A percentile compares a stretch with the other conserved stretches of the same genome.
Conservation (phyloP, 2,113 vertebrate species). For the Trinectes maculatus region DNA sequence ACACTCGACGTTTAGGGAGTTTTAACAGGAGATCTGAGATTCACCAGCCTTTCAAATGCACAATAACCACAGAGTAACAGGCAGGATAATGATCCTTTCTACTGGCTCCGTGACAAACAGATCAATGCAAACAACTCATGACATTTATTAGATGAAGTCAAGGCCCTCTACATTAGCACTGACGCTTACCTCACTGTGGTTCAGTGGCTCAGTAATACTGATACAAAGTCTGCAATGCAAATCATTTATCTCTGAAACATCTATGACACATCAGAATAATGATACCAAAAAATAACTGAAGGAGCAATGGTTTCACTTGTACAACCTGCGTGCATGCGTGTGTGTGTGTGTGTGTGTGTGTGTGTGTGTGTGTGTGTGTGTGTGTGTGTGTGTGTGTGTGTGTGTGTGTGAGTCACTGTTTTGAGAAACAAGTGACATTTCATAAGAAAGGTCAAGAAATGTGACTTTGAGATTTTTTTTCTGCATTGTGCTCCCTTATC, state of each 20-base stretch:
- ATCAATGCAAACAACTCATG: conserved; percentile 72
- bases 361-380: conserved; percentile 24
- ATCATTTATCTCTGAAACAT: conserved; percentile 27
- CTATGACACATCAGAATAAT: no score
- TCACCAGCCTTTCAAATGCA: conserved; percentile 9
- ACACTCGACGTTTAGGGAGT: not conserved
- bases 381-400: conserved; percentile 24
- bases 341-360: conserved; percentile 20
- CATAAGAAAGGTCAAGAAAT: no score
- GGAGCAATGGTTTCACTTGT: conserved; percentile 22
- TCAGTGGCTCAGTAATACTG: conserved; percentile 64
- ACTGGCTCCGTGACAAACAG: conserved; percentile 50
- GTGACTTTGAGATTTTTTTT: no score
- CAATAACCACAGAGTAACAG: conserved; percentile 27
- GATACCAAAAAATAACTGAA: conserved; percentile 23
- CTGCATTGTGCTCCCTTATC: no score
- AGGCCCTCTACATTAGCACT: conserved; percentile 66
- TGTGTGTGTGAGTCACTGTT: conserved; percentile 23
- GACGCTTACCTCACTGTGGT: conserved; percentile 49
- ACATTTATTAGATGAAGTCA: conserved; percentile 72
- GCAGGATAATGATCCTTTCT: conserved; percentile 47
- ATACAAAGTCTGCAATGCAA: conserved; percentile 48
- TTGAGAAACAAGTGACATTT: conserved; percentile 19
- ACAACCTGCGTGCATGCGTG: conserved; percentile 11
- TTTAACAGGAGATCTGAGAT: conserved; percentile 13